Percentiles rank a stretch among this genome's conserved stretches.
These are phyloP conservation scores for Lineus longissimus DNA, from an alignment of 1,140 invertebrate genomes.

Conservation along the genomic window DNA sequence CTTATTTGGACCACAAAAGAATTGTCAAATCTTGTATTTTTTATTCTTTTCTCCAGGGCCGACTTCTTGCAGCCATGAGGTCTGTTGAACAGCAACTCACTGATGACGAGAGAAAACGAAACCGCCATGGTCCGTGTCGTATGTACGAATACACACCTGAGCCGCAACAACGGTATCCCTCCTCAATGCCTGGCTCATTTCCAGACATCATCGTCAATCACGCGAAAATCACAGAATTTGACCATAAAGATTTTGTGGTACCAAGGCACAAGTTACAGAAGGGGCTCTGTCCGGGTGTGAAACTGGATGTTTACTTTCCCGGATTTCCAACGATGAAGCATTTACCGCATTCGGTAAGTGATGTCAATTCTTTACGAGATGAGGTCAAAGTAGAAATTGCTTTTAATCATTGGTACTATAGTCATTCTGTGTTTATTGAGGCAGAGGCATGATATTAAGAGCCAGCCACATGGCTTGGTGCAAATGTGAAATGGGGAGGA, in stretches of 20 bases:
- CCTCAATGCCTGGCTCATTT: slow-evolving; percentile 64
- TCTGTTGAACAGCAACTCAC: slow-evolving; percentile 66
- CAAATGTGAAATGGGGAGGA: too few species aligned
- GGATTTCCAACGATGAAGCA: slow-evolving; percentile 89
- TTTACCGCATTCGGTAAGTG: slow-evolving; percentile 67
- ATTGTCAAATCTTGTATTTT: too few species aligned
- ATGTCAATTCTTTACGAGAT: too few species aligned
- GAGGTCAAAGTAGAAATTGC: too few species aligned
- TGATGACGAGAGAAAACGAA: slow-evolving; percentile 70
- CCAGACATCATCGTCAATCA: slow-evolving; percentile 61
- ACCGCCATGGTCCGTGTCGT: slow-evolving; percentile 80
- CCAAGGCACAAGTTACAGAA: slow-evolving; percentile 57
- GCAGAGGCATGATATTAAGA: too few species aligned
- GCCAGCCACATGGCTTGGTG: too few species aligned
- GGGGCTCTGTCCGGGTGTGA: slow-evolving; percentile 69
- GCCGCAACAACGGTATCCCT: slow-evolving; percentile 56
- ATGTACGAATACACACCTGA: slow-evolving; percentile 66
- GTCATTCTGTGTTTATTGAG: too few species aligned
- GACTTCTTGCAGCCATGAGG: slow-evolving; percentile 73
- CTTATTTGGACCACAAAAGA: too few species aligned
- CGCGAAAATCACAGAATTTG: slow-evolving; percentile 43
- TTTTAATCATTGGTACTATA: too few species aligned
- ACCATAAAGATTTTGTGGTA: too few species aligned
- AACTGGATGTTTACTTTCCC: slow-evolving; percentile 70
- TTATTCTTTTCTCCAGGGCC: slow-evolving; percentile 52